Conservation (phyloP, 2,797 vertebrate species). For the Lemur catta region DNA sequence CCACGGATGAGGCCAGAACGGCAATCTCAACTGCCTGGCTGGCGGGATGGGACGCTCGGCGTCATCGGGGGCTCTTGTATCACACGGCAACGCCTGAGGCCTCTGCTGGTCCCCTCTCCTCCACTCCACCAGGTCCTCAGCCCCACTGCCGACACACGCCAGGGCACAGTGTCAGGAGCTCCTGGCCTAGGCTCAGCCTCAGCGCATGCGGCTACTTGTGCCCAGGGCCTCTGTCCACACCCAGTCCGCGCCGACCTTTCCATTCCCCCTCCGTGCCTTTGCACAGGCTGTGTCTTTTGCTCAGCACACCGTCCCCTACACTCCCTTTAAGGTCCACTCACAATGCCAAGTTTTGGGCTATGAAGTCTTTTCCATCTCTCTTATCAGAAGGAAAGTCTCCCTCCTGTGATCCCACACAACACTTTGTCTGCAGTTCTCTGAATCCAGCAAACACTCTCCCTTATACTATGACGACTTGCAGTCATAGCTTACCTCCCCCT, state of each 20-base stretch:
- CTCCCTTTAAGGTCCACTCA: background rate
- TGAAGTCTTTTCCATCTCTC: background rate
- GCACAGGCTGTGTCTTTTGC: background rate
- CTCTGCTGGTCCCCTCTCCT: background rate
- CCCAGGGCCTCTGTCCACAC: background rate
- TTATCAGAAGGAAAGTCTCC: background rate
- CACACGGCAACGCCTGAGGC: too few species aligned
- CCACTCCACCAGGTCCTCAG: background rate
- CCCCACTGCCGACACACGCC: background rate
- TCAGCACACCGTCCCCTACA: background rate
- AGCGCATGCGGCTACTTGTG: background rate
- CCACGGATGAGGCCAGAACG: background rate
- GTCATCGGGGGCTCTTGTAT: background rate
- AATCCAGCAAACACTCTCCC: background rate
- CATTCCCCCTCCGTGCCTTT: background rate
- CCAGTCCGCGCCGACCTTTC: background rate
- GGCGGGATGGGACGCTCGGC: background rate
- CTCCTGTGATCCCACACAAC: background rate
- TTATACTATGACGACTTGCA: background rate
- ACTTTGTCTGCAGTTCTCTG: background rate
- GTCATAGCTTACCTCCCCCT: background rate
- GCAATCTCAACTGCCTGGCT: background rate
- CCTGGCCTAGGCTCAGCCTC: background rate
- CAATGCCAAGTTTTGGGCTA: background rate
- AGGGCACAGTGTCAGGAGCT: background rate